phyloP scores from a whole-genome alignment of 2,888 invertebrate species.

The Ligdia adustata region DNA sequence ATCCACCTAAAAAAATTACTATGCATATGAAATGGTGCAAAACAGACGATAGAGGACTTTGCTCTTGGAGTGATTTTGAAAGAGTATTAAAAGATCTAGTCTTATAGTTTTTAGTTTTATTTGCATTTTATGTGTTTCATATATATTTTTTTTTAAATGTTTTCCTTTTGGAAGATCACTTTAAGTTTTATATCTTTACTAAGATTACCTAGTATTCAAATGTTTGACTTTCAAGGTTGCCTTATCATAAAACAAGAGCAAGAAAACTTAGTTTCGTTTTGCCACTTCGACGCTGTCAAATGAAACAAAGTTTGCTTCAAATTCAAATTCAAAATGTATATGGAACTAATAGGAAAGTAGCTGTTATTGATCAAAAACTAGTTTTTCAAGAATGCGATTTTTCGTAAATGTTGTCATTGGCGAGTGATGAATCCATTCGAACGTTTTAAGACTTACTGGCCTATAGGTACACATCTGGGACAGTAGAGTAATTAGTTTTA shows the following conservation, averaged over 20 bases:
- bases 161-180: not conserved
- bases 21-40: constrained; percentile 52
- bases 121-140: not conserved
- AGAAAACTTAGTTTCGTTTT: too few relatives aligned
- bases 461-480: too few relatives aligned
- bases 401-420: too few relatives aligned
- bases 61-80: constrained; percentile 53
- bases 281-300: too few relatives aligned
- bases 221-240: not conserved
- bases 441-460: too few relatives aligned
- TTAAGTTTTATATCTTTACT: not conserved
- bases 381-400: too few relatives aligned
- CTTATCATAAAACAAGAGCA: not conserved
- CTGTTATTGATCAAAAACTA: too few relatives aligned
- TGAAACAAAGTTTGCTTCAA: too few relatives aligned
- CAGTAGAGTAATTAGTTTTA: too few relatives aligned
- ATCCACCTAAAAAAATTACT: constrained; percentile 51
- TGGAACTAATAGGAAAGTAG: too few relatives aligned
- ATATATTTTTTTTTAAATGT: not conserved
- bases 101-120: not conserved
- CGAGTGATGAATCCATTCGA: too few relatives aligned
- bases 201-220: not conserved
- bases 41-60: constrained; percentile 50
- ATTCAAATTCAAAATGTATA: too few relatives aligned
- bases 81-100: constrained; percentile 30